phyloP scores from a whole-genome alignment of 2,888 invertebrate genomes.

The Flabesymbios commensalis region DNA sequence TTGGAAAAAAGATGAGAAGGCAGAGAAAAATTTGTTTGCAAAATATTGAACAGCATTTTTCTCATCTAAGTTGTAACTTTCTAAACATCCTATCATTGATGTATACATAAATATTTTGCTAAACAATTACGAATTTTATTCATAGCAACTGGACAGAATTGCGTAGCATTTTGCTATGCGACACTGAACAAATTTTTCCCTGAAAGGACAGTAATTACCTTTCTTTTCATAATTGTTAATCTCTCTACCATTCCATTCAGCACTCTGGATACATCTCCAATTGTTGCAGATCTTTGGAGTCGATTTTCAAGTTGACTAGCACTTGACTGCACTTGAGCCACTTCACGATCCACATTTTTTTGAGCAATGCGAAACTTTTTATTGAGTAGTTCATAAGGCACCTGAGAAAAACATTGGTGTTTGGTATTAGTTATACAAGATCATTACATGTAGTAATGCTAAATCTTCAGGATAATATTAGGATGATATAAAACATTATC shows the following conservation, averaged over 20 bases:
- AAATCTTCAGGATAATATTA: neutral
- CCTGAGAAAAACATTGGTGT: slow-evolving; percentile 70
- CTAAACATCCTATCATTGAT: no score
- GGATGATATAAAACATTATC: no score
- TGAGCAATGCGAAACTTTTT: slow-evolving; percentile 95
- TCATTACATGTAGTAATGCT: neutral
- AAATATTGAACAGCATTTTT: no score
- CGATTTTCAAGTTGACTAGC: slow-evolving; percentile 80
- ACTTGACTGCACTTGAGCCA: slow-evolving; percentile 79
- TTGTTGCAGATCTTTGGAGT: slow-evolving; percentile 64
- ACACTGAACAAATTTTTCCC: no score
- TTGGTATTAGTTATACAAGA: neutral
- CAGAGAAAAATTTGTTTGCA: no score
- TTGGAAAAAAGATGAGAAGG: no score
- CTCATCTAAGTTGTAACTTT: no score
- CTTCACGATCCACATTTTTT: slow-evolving; percentile 84
- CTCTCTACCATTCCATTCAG: slow-evolving; percentile 88
- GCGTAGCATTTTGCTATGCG: no score
- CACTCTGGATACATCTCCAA: slow-evolving; percentile 69
- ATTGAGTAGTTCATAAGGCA: slow-evolving; percentile 96
- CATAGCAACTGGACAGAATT: no score
- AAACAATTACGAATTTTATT: no score
- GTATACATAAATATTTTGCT: no score
- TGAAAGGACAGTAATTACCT: no score
- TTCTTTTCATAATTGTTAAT: slow-evolving; percentile 85